These are phyloP conservation scores for Hoplostethus mediterraneus DNA, from an alignment of 2,797 vertebrate species.

Conservation along the genomic window DNA sequence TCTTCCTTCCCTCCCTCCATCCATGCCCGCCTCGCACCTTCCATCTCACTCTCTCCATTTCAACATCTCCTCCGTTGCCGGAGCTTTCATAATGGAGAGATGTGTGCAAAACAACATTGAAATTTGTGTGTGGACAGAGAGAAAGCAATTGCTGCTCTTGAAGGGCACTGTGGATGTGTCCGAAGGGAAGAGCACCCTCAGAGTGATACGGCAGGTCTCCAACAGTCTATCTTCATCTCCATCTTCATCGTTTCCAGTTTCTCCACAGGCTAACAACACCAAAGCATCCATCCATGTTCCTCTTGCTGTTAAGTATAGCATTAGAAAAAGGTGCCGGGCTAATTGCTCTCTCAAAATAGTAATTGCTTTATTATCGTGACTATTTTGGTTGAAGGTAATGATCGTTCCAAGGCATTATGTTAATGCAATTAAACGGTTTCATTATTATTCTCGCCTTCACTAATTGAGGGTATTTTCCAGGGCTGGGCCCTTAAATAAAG, in stretches of 20 bases:
- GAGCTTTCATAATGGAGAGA: conserved; percentile 74
- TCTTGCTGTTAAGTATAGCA: conserved; percentile 77
- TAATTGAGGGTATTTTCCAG: conserved; percentile 75
- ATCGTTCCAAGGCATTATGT: conserved; percentile 85
- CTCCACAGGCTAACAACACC: conserved; percentile 55
- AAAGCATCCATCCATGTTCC: conserved; percentile 64
- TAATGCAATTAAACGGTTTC: conserved; percentile 83
- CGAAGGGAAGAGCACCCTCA: conserved; percentile 55
- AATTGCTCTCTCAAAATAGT: conserved; percentile 85
- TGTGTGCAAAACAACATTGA: conserved; percentile 77
- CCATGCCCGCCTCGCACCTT: conserved; percentile 71
- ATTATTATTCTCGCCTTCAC: conserved; percentile 75
- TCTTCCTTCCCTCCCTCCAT: conserved; percentile 79
- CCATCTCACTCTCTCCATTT: conserved; percentile 79
- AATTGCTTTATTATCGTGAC: conserved; percentile 84
- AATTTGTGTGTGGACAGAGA: conserved; percentile 68
- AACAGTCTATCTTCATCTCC: conserved; percentile 65
- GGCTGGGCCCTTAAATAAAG: conserved; percentile 63
- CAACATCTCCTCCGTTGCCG: conserved; percentile 74
- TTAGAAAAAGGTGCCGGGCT: conserved; percentile 77
- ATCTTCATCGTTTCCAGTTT: conserved; percentile 63
- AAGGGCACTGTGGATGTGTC: conserved; percentile 75
- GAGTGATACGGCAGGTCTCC: conserved; percentile 66
- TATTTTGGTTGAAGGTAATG: conserved; percentile 82
- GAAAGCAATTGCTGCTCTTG: conserved; percentile 65